Percentiles rank a stretch among this genome's conserved stretches.
Conservation (phyloP, 2,888 invertebrate genomes). For the Matsumyia berberina region DNA sequence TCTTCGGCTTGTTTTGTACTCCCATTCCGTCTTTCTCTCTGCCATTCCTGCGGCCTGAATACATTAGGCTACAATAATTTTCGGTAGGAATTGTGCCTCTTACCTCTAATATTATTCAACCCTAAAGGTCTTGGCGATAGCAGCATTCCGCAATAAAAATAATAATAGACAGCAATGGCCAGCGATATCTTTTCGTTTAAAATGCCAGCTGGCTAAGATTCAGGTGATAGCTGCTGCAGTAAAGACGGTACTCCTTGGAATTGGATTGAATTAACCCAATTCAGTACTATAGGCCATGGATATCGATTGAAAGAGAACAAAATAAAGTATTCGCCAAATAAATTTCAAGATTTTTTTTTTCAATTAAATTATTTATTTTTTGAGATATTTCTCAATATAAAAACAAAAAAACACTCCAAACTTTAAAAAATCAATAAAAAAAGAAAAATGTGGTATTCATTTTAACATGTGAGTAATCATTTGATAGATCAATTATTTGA, state of each 20-base stretch:
- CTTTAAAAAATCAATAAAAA: no score
- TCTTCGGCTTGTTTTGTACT: conserved; percentile 23
- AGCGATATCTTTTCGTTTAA: conserved; percentile 22
- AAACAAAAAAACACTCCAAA: no score
- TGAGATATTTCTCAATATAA: no score
- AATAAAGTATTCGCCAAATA: no score
- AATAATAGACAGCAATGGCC: conserved; percentile 23
- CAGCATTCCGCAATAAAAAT: conserved; percentile 50
- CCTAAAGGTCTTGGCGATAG: conserved; percentile 57
- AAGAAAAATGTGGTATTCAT: no score
- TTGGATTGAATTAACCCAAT: conserved; percentile 26
- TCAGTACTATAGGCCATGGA: neutral
- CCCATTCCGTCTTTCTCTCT: conserved; percentile 21
- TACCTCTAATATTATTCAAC: conserved; percentile 36
- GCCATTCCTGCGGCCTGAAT: conserved; percentile 14
- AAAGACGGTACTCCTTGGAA: neutral
- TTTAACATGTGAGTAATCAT: no score
- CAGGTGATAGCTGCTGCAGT: conserved; percentile 4
- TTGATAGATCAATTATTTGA: no score
- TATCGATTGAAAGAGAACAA: neutral
- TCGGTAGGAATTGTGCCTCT: conserved; percentile 33
- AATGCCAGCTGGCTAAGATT: conserved; percentile 15
- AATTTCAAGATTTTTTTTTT: no score
- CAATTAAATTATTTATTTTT: no score
- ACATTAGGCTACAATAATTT: conserved; percentile 34